phyloP scores from a whole-genome alignment of 2,797 vertebrate genomes.

The Prionace glauca region DNA sequence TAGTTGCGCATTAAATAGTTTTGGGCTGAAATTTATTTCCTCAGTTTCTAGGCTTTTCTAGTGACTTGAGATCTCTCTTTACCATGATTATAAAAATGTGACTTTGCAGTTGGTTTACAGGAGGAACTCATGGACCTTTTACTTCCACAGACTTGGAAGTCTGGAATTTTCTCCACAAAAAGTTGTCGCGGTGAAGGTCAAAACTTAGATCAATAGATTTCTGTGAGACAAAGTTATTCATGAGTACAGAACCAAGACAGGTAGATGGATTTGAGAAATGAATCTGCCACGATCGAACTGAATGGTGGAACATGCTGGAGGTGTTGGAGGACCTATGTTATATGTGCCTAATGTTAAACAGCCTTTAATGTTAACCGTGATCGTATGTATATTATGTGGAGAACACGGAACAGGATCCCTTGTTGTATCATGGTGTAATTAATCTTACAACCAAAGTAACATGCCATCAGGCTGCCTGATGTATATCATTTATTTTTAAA shows the following conservation, averaged over 20 bases:
- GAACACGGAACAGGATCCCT: not conserved
- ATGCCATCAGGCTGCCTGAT: not conserved
- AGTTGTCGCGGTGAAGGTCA: not conserved
- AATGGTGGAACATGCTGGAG: not conserved
- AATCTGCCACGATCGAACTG: not conserved
- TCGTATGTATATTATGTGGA: not conserved
- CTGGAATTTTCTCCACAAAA: not conserved
- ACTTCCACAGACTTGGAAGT: not conserved
- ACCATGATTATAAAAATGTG: not conserved
- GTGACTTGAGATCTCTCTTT: not conserved
- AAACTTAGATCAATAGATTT: not conserved
- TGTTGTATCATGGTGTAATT: not conserved
- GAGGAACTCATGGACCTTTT: not conserved
- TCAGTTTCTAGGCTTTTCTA: not conserved
- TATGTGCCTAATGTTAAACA: not conserved
- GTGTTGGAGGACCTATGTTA: not conserved
- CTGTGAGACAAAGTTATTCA: not conserved
- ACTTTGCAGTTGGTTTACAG: not conserved
- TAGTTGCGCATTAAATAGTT: not conserved
- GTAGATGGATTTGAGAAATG: not conserved
- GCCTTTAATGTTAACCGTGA: not conserved
- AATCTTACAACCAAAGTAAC: not conserved
- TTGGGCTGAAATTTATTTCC: not conserved
- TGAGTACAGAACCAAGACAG: not conserved
- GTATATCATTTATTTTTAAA: no score